Evolutionary conservation across 1,140 invertebrate genomes (phyloP), one percentile per base, ranked within the genome.

Genomic region (Drosophila bifasciata): DNA sequence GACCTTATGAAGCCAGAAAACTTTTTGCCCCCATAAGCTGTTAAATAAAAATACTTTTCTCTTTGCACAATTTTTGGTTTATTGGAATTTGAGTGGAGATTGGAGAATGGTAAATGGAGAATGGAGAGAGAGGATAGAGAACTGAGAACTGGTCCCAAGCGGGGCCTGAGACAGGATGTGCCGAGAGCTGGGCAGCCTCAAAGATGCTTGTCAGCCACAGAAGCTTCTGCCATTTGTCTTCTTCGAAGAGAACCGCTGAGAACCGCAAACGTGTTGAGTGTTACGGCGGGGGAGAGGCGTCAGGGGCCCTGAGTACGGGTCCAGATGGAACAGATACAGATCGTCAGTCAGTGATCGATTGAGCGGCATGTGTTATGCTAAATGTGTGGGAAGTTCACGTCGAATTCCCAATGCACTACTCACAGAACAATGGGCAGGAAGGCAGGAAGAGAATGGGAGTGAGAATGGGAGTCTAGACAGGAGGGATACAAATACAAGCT

Each of bases 1-100:
- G 85, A 89, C 85, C 84, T 88, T 71, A 86, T 86, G 83, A 81
- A 71, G 83, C 78, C 79, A 70, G 72, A 76, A 76, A 84, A 51
- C 62, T 77, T 68, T 71, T 49, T 45, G n/a, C 36, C 8, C 21
- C 40, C 46, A 62, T 36, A 57, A 80, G 71, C 78, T 81, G 83
- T 85, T 86, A 86, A 86, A 85, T 70, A 73, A 81, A 86, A 81
- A 70, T 80, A 63, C 60, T 69, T 62, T 58, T 55, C 49, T 55
- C 39, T 56, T 66, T 23, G 28, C 50, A 41, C 44, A 55, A 55
- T 68, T 56, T 45, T 67, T 60, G 61, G 48, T 80, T 86, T 85
- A 86, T 85, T 77, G 73, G 73, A 64, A 77, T 67, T 77, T 81
- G 81, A 85, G 80, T 73, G 66, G 51, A 17, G 39, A 43, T 13